phyloP scores from a whole-genome alignment of 2,888 invertebrate genomes.

The Ferrisia virgata region DNA sequence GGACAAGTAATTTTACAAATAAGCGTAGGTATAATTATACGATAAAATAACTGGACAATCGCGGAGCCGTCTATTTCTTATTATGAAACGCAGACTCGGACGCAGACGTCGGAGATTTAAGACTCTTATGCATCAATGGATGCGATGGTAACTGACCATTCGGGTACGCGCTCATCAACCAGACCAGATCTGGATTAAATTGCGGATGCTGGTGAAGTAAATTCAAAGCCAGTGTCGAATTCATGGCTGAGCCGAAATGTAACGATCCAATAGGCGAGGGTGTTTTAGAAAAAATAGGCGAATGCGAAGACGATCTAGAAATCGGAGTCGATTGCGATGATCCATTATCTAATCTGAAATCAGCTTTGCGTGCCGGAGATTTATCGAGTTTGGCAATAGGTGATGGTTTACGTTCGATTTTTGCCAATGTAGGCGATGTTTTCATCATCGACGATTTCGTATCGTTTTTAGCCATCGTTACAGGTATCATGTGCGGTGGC shows the following conservation, averaged over 20 bases:
- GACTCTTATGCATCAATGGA: background rate
- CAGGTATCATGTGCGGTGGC: conserved; percentile 10
- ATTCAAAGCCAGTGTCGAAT: background rate
- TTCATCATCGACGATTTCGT: background rate
- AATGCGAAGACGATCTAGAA: background rate
- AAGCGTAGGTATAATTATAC: background rate
- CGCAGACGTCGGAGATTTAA: background rate
- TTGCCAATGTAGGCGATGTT: background rate
- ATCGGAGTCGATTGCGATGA: background rate
- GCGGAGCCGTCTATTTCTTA: background rate
- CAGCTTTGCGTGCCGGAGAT: background rate
- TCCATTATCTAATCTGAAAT: background rate
- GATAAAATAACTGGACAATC: background rate
- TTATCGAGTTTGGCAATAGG: background rate
- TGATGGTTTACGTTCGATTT: conserved; percentile 11
- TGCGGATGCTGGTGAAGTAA: background rate
- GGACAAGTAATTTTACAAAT: too few relatives aligned
- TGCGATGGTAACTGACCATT: background rate
- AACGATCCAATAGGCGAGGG: background rate
- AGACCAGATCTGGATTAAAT: background rate
- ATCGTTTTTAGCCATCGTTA: background rate
- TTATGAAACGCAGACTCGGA: background rate
- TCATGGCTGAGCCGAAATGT: background rate
- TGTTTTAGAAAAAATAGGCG: background rate
- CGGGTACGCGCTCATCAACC: background rate